A percentile compares a stretch with the other conserved stretches of the same genome.
These are phyloP conservation scores for Macroglossus sobrinus DNA, from an alignment of 2,113 vertebrate genomes.

Conservation along the genomic window DNA sequence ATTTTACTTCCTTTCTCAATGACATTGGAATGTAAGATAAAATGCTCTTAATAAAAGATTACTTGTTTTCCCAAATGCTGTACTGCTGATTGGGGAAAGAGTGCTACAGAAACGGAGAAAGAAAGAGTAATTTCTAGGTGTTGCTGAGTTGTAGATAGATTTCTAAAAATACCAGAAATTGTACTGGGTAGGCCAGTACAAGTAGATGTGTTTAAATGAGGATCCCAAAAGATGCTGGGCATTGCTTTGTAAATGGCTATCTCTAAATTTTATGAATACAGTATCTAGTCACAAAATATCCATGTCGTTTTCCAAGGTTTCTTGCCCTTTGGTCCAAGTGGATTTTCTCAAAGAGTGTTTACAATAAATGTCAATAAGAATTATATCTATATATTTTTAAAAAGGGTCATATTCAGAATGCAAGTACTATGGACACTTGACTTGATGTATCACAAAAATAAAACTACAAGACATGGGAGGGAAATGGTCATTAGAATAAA, in stretches of 20 bases:
- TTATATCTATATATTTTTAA: neutral
- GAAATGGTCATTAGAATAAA: neutral
- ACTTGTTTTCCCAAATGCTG: neutral
- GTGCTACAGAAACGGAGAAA: neutral
- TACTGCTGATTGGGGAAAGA: neutral
- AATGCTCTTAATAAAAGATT: neutral
- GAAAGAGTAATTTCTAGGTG: neutral
- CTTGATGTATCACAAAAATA: neutral
- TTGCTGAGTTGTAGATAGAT: neutral
- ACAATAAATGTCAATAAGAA: neutral
- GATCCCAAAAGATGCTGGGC: neutral
- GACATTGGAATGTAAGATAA: neutral
- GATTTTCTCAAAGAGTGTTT: conserved; percentile 4
- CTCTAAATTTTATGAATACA: neutral
- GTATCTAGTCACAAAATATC: neutral
- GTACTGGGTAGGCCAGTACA: neutral
- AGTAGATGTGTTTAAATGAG: neutral
- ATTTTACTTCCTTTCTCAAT: neutral
- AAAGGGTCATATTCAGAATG: neutral
- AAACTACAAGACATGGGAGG: neutral
- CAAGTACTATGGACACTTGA: neutral
- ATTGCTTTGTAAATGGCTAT: neutral
- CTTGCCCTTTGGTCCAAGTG: neutral
- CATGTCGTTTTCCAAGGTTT: neutral
- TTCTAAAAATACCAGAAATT: neutral